Percentiles rank a stretch among this genome's conserved stretches.
Conservation (phyloP, 1,140 invertebrate genomes). For the Microplitis mediator region DNA sequence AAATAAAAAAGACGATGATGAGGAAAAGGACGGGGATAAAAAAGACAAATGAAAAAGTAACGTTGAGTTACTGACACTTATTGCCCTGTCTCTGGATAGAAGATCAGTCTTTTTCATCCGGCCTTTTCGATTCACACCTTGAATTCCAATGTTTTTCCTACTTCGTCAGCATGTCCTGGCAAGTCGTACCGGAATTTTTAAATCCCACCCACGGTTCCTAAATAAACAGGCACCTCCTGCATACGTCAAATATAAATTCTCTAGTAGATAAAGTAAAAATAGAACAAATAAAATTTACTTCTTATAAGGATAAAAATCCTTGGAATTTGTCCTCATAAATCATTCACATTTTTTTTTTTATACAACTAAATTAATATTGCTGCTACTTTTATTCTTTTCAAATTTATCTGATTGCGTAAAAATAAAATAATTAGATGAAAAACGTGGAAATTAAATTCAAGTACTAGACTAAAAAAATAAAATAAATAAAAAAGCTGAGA, state of each 20-base stretch:
- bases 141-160: conserved; percentile 22
- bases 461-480: no score
- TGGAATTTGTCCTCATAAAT: background rate
- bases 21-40: background rate
- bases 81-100: conserved; percentile 17
- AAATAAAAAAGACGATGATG: background rate
- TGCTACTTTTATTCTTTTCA: no score
- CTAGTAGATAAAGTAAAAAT: background rate
- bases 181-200: background rate
- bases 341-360: background rate
- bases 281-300: background rate
- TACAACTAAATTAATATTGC: no score
- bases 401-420: no score
- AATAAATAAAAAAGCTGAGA: no score
- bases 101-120: background rate
- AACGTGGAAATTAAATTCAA: no score
- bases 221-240: background rate
- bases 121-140: conserved; percentile 13
- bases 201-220: background rate
- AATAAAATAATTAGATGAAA: no score
- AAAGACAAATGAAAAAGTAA: background rate
- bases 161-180: background rate
- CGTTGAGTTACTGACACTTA: conserved; percentile 32
- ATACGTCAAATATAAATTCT: conserved; percentile 7
- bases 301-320: background rate